These are phyloP conservation scores for Drosophila pseudotakahashii DNA, from an alignment of 2,888 invertebrate species.

Conservation along the genomic window DNA sequence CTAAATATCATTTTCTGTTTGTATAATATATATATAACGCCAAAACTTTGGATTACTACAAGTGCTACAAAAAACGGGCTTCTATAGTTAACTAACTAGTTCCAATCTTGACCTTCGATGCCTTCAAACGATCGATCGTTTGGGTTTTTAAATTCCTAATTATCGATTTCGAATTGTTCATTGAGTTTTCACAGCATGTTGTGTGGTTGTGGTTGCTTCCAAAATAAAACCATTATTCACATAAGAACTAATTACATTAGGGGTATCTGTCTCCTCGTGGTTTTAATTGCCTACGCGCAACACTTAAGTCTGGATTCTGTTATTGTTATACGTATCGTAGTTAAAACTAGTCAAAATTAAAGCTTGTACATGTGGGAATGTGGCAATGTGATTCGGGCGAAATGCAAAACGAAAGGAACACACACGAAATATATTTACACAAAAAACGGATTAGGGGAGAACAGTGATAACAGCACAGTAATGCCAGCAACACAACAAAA, in stretches of 20 bases:
- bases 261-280: slow-evolving; percentile 22
- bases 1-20: slow-evolving; percentile 25
- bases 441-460: slow-evolving; percentile 10
- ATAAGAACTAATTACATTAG: slow-evolving; percentile 59
- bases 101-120: slow-evolving; percentile 19
- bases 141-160: slow-evolving; percentile 40
- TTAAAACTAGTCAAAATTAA: slow-evolving; percentile 49
- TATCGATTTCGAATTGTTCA: slow-evolving; percentile 33
- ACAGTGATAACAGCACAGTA: slow-evolving; percentile 41
- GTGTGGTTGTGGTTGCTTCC: slow-evolving; percentile 54
- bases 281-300: slow-evolving; percentile 64
- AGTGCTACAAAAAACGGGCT: slow-evolving; percentile 61
- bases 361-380: slow-evolving; percentile 41
- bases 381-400: slow-evolving; percentile 9
- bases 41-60: slow-evolving; percentile 53
- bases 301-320: slow-evolving; percentile 53
- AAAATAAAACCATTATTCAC: slow-evolving; percentile 32
- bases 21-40: slow-evolving; percentile 43
- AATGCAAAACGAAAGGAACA: slow-evolving; percentile 20
- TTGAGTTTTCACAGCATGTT: slow-evolving; percentile 72
- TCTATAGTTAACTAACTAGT: slow-evolving; percentile 37
- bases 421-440: slow-evolving; percentile 35
- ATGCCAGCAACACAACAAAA: slow-evolving; percentile 43
- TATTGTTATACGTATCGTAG: slow-evolving; percentile 44
- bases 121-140: slow-evolving; percentile 7